phyloP scores from a whole-genome alignment of 2,888 invertebrate genomes.

The Metalampra italica region DNA sequence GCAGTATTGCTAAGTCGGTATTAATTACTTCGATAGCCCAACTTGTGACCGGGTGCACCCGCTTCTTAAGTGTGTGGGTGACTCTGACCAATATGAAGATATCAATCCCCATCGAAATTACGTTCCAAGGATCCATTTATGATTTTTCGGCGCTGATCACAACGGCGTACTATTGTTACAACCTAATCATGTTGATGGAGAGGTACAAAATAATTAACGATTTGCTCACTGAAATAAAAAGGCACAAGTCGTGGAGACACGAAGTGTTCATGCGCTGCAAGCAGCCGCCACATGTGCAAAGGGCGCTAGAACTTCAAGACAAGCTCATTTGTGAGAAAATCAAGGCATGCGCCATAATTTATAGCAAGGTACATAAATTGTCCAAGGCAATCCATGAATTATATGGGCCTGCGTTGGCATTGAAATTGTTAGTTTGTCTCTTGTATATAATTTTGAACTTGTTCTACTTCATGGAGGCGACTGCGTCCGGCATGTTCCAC shows the following conservation, averaged over 20 bases:
- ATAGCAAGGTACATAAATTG: conserved; percentile 34
- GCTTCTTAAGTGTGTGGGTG: conserved; percentile 32
- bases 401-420: conserved; percentile 39
- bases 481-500: conserved; percentile 48
- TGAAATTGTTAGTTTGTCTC: conserved; percentile 36
- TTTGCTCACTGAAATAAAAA: conserved; percentile 34
- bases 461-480: conserved; percentile 65
- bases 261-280: conserved; percentile 33
- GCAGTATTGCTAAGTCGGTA: conserved; percentile 24
- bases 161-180: conserved; percentile 37
- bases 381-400: conserved; percentile 27
- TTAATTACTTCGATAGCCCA: conserved; percentile 17
- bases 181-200: conserved; percentile 30
- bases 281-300: conserved; percentile 17
- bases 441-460: conserved; percentile 41
- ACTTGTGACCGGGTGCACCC: conserved; percentile 20
- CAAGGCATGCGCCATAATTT: not conserved
- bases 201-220: conserved; percentile 46
- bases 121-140: conserved; percentile 41
- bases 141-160: conserved; percentile 38
- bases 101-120: conserved; percentile 35
- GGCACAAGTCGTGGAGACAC: conserved; percentile 33
- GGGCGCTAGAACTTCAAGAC: not conserved
- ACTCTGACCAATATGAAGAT: conserved; percentile 22
- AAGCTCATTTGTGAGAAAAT: not conserved